Evolutionary conservation across 2,797 vertebrate species (phyloP).

Genomic region (Alosa sapidissima): DNA sequence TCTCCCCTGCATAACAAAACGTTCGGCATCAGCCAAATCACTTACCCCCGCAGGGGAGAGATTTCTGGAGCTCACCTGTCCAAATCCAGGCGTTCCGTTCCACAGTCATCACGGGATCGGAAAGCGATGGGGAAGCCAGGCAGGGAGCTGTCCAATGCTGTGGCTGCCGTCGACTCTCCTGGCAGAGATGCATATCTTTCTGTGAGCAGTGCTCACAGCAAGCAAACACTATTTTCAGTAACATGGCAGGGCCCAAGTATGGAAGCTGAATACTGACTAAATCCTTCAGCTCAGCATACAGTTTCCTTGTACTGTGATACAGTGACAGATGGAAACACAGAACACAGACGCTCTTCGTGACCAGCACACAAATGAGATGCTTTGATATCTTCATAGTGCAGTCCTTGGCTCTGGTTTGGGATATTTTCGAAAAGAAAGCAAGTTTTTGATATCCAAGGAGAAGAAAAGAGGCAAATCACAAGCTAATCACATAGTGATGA

Average conservation of each 20-base stretch:
- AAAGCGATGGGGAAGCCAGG: conserved; percentile 72
- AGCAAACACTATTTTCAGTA: not conserved
- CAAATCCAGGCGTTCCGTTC: conserved; percentile 81
- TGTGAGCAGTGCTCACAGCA: not conserved
- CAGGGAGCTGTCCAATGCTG: conserved; percentile 46
- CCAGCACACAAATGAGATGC: conserved; percentile 2
- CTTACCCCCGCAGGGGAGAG: not conserved
- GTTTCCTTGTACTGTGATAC: not conserved
- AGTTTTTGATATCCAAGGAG: not conserved
- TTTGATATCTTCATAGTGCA: not conserved
- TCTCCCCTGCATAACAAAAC: not conserved
- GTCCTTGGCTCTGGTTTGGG: not conserved
- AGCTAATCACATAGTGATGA: not conserved
- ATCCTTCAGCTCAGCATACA: not conserved
- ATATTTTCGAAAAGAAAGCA: not conserved
- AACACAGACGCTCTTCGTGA: not conserved
- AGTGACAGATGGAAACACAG: not conserved
- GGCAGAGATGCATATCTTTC: not conserved
- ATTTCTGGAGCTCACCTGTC: conserved; percentile 76
- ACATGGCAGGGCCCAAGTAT: not conserved
- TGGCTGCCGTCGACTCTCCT: conserved; percentile 32
- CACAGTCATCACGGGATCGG: conserved; percentile 73
- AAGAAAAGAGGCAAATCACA: not conserved
- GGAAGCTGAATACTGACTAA: not conserved
- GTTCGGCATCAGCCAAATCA: not conserved